Evolutionary conservation across 2,797 vertebrate genomes (phyloP).

Genomic region (Schizopygopsis malacanthus): DNA sequence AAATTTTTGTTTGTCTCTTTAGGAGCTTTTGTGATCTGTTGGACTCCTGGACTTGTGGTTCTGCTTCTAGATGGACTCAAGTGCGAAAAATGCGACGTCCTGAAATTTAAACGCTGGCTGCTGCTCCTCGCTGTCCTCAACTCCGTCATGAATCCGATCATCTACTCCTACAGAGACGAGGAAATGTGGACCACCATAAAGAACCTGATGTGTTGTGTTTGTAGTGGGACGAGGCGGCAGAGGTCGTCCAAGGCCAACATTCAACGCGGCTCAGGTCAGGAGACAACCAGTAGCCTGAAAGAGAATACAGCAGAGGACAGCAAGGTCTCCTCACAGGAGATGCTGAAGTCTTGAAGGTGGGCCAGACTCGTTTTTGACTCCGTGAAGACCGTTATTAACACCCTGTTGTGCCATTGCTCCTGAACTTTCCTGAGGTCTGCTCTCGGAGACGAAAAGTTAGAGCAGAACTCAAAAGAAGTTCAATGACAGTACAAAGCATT

Average conservation of each 20-base stretch:
- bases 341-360: conserved; percentile 68
- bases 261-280: conserved; percentile 71
- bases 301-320: conserved; percentile 71
- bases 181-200: conserved; percentile 96
- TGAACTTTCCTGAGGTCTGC: not conserved
- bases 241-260: conserved; percentile 75
- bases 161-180: conserved; percentile 97
- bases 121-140: conserved; percentile 93
- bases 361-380: not conserved
- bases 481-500: conserved; percentile 23
- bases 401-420: not conserved
- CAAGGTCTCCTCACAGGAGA: conserved; percentile 66
- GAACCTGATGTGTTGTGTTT: conserved; percentile 86
- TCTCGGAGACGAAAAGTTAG: not conserved
- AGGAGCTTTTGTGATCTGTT: conserved; percentile 97
- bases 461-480: conserved; percentile 6
- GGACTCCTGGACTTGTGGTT: conserved; percentile 93
- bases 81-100: conserved; percentile 82
- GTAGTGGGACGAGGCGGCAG: conserved; percentile 79
- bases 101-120: conserved; percentile 89
- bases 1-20: not conserved
- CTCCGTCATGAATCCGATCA: conserved; percentile 96
- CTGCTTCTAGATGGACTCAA: conserved; percentile 90
- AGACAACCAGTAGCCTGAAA: conserved; percentile 68
- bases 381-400: not conserved